These are phyloP conservation scores for Rhinogobio ventralis DNA, from an alignment of 2,797 vertebrate species.

Conservation along the genomic window DNA sequence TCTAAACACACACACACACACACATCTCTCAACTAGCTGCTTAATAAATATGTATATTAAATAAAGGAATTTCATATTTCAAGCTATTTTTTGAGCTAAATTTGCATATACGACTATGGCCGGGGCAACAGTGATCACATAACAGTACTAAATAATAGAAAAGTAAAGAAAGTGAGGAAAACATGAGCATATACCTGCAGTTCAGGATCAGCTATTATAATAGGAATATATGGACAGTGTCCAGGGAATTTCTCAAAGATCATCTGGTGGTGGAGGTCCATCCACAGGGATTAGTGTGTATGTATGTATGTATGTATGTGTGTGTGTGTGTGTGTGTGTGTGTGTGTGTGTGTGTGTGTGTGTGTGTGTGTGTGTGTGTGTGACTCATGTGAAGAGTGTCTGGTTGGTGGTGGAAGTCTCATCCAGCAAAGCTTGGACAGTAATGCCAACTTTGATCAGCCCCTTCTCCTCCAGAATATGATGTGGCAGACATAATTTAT, in stretches of 20 bases:
- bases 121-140: constrained; percentile 20
- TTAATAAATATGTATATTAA: constrained; percentile 87
- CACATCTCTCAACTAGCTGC: constrained; percentile 79
- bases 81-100: not conserved
- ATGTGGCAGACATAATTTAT: constrained; percentile 94
- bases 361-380: not conserved
- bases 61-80: constrained; percentile 75
- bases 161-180: not conserved
- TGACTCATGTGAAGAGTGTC: constrained; percentile 78
- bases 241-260: not conserved
- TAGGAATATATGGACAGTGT: not conserved
- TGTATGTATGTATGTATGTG: constrained; percentile 13
- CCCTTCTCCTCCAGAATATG: constrained; percentile 97
- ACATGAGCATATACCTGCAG: constrained; percentile 27
- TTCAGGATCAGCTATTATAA: not conserved
- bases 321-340: not conserved
- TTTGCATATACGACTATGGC: not conserved
- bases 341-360: constrained; percentile 22
- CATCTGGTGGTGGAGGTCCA: not conserved
- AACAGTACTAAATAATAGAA: constrained; percentile 13
- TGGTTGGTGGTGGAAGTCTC: constrained; percentile 74
- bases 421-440: constrained; percentile 91
- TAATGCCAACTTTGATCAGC: constrained; percentile 88
- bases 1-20: constrained; percentile 47
- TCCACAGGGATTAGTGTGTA: constrained; percentile 8